These are phyloP conservation scores for Myopa tessellatipennis DNA, from an alignment of 2,888 invertebrate species.

Conservation along the genomic window DNA sequence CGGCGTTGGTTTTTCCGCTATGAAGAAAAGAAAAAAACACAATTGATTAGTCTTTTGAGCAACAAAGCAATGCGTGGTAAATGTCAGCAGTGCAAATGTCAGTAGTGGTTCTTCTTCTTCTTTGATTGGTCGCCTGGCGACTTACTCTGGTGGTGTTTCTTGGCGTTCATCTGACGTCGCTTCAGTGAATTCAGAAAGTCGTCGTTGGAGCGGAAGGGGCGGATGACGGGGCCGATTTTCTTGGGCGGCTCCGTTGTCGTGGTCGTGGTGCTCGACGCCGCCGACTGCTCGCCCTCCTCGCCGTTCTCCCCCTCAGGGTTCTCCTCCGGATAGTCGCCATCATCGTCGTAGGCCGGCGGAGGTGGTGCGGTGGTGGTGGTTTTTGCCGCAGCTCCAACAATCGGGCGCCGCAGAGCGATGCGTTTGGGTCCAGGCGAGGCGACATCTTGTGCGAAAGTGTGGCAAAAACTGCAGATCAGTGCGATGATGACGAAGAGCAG, in stretches of 20 bases:
- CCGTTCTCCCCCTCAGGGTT: conserved; percentile 65
- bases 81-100: background rate
- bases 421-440: conserved; percentile 53
- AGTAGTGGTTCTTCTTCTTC: background rate
- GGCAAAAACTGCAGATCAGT: conserved; percentile 56
- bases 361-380: conserved; percentile 61
- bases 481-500: conserved; percentile 59
- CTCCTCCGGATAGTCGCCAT: conserved; percentile 71
- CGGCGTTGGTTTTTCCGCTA: conserved; percentile 59
- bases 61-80: background rate
- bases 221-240: conserved; percentile 74
- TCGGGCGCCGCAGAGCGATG: conserved; percentile 59
- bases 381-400: conserved; percentile 57
- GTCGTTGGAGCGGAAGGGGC: conserved; percentile 84
- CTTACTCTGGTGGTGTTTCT: conserved; percentile 69
- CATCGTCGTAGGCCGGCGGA: conserved; percentile 60
- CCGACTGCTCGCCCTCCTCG: conserved; percentile 62
- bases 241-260: conserved; percentile 77
- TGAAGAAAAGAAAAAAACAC: conserved; percentile 15
- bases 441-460: conserved; percentile 55
- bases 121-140: background rate
- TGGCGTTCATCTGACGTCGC: conserved; percentile 77
- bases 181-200: conserved; percentile 80
- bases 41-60: too few species aligned
- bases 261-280: conserved; percentile 61